These are phyloP conservation scores for Drosophila atroscutellata DNA, from an alignment of 2,888 invertebrate species.

Conservation along the genomic window DNA sequence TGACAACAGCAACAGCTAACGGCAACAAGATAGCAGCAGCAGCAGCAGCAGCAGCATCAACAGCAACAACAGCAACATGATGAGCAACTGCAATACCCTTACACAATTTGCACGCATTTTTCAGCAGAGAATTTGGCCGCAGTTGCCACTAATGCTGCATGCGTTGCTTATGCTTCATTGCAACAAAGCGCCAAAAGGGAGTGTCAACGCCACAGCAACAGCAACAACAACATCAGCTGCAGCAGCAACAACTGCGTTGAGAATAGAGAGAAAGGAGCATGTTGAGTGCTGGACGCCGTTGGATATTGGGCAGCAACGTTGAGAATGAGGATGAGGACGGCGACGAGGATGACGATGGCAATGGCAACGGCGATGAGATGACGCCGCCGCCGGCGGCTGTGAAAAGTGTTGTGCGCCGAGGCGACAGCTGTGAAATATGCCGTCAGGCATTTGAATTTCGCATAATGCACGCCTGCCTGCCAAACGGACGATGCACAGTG, in stretches of 20 bases:
- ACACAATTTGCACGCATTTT: constrained; percentile 68
- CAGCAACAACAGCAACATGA: constrained; percentile 33
- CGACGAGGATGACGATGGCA: not conserved
- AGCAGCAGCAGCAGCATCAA: constrained; percentile 7
- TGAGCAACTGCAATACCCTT: constrained; percentile 43
- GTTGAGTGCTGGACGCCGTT: constrained; percentile 12
- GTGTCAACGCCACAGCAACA: constrained; percentile 62
- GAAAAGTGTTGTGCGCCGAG: constrained; percentile 71
- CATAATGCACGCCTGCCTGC: constrained; percentile 80
- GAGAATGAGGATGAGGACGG: constrained; percentile 20
- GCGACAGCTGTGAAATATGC: constrained; percentile 82
- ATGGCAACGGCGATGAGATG: constrained; percentile 3
- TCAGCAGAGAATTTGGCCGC: constrained; percentile 55
- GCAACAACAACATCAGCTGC: constrained; percentile 12
- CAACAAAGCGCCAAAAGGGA: constrained; percentile 71
- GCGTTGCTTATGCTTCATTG: constrained; percentile 68
- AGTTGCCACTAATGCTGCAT: constrained; percentile 57
- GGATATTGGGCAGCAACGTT: constrained; percentile 33
- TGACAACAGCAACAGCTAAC: constrained; percentile 12
- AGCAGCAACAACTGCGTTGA: constrained; percentile 13
- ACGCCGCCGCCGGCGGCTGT: constrained; percentile 50
- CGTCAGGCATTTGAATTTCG: constrained; percentile 82
- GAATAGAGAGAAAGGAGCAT: constrained; percentile 15
- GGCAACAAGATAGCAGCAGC: constrained; percentile 22
- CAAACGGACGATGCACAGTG: constrained; percentile 64